Conservation (phyloP, 2,888 invertebrate species). For the Altica lythri region DNA sequence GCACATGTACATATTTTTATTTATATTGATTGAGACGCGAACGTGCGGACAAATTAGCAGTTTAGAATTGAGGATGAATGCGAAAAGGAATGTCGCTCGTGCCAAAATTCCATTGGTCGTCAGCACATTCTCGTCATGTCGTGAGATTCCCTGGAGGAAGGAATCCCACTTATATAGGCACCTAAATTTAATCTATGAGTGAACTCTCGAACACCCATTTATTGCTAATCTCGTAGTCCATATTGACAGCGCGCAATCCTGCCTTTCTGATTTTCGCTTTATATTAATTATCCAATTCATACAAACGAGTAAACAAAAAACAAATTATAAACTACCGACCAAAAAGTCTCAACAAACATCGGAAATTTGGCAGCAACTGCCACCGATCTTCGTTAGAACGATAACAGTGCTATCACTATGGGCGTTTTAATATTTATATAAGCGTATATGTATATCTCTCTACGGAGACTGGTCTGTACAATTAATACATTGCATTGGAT, state of each 20-base stretch:
- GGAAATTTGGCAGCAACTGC: conserved; percentile 7
- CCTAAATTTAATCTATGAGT: conserved; percentile 57
- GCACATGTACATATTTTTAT: conserved; percentile 24
- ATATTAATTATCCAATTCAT: conserved; percentile 43
- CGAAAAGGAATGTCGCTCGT: conserved; percentile 24
- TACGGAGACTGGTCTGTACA: conserved; percentile 1
- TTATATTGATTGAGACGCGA: conserved; percentile 41
- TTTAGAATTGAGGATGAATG: conserved; percentile 6
- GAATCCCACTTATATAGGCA: conserved; percentile 52
- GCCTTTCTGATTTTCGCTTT: conserved; percentile 29
- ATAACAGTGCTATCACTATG: conserved; percentile 10
- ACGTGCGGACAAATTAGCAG: conserved; percentile 39
- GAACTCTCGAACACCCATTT: conserved; percentile 53
- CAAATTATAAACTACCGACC: conserved; percentile 7
- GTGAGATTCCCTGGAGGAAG: conserved; percentile 40
- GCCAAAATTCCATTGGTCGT: conserved; percentile 27
- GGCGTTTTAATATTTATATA: background rate
- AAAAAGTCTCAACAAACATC: conserved; percentile 18
- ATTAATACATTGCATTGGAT: conserved; percentile 5
- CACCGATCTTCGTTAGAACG: conserved; percentile 7
- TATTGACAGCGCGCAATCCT: conserved; percentile 37
- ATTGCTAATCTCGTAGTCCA: conserved; percentile 56
- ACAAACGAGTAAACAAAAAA: conserved; percentile 44
- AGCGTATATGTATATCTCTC: conserved; percentile 12
- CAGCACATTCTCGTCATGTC: conserved; percentile 49